Conservation (phyloP, 2,888 invertebrate genomes). For the Callyntrura guangdongensis region DNA sequence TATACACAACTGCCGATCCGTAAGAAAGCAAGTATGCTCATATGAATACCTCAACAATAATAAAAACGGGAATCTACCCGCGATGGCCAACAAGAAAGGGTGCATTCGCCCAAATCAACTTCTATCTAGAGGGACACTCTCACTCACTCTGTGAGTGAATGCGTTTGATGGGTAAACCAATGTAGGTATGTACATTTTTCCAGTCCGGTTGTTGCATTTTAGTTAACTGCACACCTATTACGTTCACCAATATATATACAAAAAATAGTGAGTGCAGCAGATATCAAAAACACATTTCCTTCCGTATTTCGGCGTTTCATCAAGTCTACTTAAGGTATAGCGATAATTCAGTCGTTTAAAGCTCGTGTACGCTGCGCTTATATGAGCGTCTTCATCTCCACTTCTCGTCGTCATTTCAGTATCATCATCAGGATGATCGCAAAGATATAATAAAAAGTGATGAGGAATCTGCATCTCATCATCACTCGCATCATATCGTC, state of each 20-base stretch:
- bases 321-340: not conserved
- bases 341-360: not conserved
- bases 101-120: slow-evolving; percentile 36
- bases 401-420: slow-evolving; percentile 43
- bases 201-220: not conserved
- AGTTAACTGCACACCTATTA: not conserved
- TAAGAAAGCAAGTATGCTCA: slow-evolving; percentile 26
- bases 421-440: slow-evolving; percentile 41
- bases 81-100: slow-evolving; percentile 26
- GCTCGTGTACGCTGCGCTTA: not conserved
- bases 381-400: not conserved
- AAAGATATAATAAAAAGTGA: slow-evolving; percentile 61
- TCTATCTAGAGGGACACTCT: not conserved
- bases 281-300: slow-evolving; percentile 38
- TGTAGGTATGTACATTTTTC: not conserved
- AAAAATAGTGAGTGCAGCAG: not conserved
- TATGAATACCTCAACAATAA: not conserved
- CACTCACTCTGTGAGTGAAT: not conserved
- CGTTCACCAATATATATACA: not conserved
- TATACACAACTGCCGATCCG: slow-evolving; percentile 45
- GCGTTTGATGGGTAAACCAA: not conserved
- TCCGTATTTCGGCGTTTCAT: not conserved
- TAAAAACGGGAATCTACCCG: slow-evolving; percentile 8
- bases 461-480: slow-evolving; percentile 75
- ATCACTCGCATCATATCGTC: slow-evolving; percentile 38